Base-by-base conservation (phyloP, 2,113 vertebrate genomes). In the Cyphomyrus discorhynchus region DNA sequence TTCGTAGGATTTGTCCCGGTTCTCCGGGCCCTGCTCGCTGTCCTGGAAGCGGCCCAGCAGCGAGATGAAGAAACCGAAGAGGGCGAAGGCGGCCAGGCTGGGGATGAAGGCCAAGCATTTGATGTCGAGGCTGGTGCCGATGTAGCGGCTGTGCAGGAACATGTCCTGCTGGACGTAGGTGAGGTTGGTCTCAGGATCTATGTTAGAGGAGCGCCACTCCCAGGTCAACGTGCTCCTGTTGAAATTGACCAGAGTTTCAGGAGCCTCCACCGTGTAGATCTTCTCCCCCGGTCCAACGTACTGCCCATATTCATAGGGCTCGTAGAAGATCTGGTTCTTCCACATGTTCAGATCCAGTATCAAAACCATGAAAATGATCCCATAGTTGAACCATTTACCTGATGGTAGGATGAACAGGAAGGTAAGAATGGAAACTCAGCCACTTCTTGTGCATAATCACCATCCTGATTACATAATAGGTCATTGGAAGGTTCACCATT, bases 321-420 rank as follows among this genome's bases (percentile, higher is more conserved):
- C 97, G 94, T 99, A 99, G 95, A 99, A 99, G 95, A 99, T 99
- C 95, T 99, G 98, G 92, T 99, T 99, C 95, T 99, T 99, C 98
- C 98, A 99, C 98, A 99, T 99, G 94, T 99, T 99, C 13, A 99
- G 96, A 93, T 99, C 98, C 96, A 99, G 95, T 92, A 99, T 99
- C 92, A 99, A 95, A 92, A 99, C 98, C 1, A 99, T 96, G 93
- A 98, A 99, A 95, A 99, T 99, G 94, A 99, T 98, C 31, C 98
- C 98, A 52, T 99, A 99, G 95, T 99, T 99, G 95, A 99, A 99
- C 98, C 98, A 99, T 95, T 99, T 99, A 62, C 98, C 98, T 99
- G 95, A 92, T 94, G 19, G 93, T 77, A 91, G 88, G 82, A 90
- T 94, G 49, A 56, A 90, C 8, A 89, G 56, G 8, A 17, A 77